phyloP scores from a whole-genome alignment of 2,797 vertebrate genomes.

The Coilia nasus region DNA sequence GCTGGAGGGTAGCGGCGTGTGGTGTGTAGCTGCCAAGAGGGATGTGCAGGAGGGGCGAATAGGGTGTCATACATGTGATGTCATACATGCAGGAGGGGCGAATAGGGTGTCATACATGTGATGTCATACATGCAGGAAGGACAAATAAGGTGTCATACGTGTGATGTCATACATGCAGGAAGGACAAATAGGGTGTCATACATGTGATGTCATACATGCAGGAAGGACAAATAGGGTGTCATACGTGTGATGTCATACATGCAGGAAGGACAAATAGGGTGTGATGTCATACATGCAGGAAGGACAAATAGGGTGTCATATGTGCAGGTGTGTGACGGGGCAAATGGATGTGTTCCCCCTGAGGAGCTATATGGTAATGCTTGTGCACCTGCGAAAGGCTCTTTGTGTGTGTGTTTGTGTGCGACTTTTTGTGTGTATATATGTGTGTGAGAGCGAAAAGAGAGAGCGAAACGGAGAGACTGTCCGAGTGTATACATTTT shows the following conservation, averaged over 20 bases:
- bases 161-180: no score
- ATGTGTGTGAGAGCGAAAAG: not conserved
- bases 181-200: not conserved
- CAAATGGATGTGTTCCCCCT: not conserved
- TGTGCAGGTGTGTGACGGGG: not conserved
- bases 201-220: no score
- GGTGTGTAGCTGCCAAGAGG: constrained; percentile 1
- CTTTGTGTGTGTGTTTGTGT: not conserved
- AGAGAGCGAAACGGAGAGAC: no score
- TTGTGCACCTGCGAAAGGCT: not conserved
- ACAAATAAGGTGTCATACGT: not conserved
- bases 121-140: no score
- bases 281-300: no score
- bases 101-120: not conserved
- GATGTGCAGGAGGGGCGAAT: not conserved
- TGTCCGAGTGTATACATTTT: not conserved
- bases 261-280: not conserved
- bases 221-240: not conserved
- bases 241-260: no score
- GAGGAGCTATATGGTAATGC: not conserved
- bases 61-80: not conserved
- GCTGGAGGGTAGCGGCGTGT: not conserved
- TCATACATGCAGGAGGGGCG: no score
- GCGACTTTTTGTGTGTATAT: not conserved
- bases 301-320: not conserved